Base-by-base conservation (phyloP, 1,140 invertebrate species). In the Antheraea mylitta region DNA sequence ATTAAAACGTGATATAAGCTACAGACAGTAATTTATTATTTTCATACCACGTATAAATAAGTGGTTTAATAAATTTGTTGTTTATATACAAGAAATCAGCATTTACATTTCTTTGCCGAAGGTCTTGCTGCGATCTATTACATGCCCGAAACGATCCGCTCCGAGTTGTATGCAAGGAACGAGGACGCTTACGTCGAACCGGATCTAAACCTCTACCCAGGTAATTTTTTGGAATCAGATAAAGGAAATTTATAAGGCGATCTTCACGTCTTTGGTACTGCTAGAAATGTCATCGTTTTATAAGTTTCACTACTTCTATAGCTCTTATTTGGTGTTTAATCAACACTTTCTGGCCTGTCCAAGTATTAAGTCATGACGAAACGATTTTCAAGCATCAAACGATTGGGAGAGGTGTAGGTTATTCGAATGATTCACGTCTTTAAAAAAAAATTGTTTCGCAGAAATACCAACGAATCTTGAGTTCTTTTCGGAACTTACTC, bases 391-490 rank as follows among this genome's bases (percentile, higher is more conserved):
- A 30, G 4, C 22, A 4, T 30, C 22, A 30, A 30, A 2, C 22
- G 22, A 30, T 30, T 30, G 22, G 22, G 22, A 30, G 22, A 30
- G 22, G 22, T 30, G 22, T 30, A 30, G 22, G 7, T 9, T 42
- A 3, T 11, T 3, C 38, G 1, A 42, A 3, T 42, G 0, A 42
- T 0, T 42, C 7, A 42, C 38, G 0, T 53, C 16, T 53, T 53
- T 2, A 16, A 16, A 16, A 13, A 53, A 13, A 16, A 13, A 53
- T 53, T 53, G 18, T 58, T 53, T 67, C 83, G 18, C 81, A 93
- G 97, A 98, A 83, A 88, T 99, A 69, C 98, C 98, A 0, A 90
- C 94, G 67, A 96, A 97, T 83, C 96, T 99, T 65, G 98, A 99
- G 80, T 97, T 96, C 82, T 99, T 98, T 89, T 95, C 97, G 69